phyloP scores from a whole-genome alignment of 2,113 vertebrate species.

The Clupea harengus region DNA sequence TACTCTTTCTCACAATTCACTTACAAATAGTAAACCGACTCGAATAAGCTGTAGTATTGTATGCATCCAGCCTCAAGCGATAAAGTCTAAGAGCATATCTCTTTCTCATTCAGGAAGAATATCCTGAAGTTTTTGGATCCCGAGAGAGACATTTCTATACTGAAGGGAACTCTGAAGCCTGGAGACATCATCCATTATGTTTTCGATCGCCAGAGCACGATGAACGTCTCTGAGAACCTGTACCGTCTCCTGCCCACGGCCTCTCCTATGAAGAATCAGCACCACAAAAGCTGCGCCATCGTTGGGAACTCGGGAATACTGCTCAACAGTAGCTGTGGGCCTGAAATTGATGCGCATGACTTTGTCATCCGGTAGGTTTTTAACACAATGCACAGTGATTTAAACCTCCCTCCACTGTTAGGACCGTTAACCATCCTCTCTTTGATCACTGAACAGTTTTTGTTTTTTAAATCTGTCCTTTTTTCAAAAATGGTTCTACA shows the following conservation, averaged over 20 bases:
- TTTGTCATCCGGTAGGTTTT: constrained; percentile 86
- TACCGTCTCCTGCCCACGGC: constrained; percentile 86
- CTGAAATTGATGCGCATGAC: constrained; percentile 87
- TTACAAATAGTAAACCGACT: background rate
- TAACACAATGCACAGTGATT: background rate
- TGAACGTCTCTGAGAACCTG: constrained; percentile 90
- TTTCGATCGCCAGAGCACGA: constrained; percentile 92
- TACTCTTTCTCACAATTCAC: background rate
- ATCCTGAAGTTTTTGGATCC: constrained; percentile 91
- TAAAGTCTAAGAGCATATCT: background rate
- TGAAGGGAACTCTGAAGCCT: constrained; percentile 88
- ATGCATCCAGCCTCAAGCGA: background rate
- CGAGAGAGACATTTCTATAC: constrained; percentile 91
- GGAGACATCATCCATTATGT: constrained; percentile 94
- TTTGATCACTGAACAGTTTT: background rate
- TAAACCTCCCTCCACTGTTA: background rate
- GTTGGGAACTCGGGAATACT: constrained; percentile 94
- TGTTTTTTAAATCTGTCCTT: background rate
- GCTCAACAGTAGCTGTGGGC: constrained; percentile 90
- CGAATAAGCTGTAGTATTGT: background rate
- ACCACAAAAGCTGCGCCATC: constrained; percentile 86
- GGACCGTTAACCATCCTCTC: background rate
- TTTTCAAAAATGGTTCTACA: background rate
- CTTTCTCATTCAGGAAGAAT: constrained; percentile 76
- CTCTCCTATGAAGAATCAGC: constrained; percentile 88